Percentiles rank a stretch among this genome's conserved stretches.
These are phyloP conservation scores for Epirrhoe tristata DNA, from an alignment of 2,888 invertebrate species.

Conservation along the genomic window DNA sequence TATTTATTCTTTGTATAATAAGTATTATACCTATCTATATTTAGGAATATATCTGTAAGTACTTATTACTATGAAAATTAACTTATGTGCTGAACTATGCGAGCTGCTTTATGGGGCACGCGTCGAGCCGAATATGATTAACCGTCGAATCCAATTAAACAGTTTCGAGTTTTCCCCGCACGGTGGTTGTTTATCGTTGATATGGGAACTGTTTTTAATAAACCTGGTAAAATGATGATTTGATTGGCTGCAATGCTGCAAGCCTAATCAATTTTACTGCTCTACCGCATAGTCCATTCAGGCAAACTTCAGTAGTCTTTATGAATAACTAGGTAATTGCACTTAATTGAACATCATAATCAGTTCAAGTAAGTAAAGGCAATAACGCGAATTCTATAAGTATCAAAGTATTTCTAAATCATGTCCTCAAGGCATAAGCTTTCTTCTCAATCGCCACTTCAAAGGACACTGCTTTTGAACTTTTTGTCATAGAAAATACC, in stretches of 20 bases:
- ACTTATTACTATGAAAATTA: slow-evolving; percentile 2
- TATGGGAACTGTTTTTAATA: slow-evolving; percentile 24
- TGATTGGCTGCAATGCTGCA: slow-evolving; percentile 22
- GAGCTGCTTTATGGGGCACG: neutral
- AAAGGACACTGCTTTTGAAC: too few species aligned
- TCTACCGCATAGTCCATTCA: neutral
- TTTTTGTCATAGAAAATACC: too few species aligned
- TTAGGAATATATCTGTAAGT: too few species aligned
- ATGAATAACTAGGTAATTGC: neutral
- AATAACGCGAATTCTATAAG: too few species aligned
- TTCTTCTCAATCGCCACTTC: too few species aligned
- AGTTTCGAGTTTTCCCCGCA: slow-evolving; percentile 32
- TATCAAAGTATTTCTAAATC: too few species aligned
- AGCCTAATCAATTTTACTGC: slow-evolving; percentile 9
- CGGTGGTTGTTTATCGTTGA: slow-evolving; percentile 29
- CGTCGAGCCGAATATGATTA: slow-evolving; percentile 33
- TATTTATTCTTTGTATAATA: too few species aligned
- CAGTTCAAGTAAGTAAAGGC: too few species aligned
- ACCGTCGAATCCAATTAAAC: slow-evolving; percentile 42
- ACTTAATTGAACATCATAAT: too few species aligned
- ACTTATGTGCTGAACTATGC: slow-evolving; percentile 1
- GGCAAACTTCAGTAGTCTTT: neutral
- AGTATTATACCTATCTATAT: too few species aligned
- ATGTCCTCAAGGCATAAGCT: too few species aligned
- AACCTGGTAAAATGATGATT: slow-evolving; percentile 24